Evolutionary conservation across 1,140 invertebrate genomes (phyloP).

Genomic region (Heliconius melpomene): DNA sequence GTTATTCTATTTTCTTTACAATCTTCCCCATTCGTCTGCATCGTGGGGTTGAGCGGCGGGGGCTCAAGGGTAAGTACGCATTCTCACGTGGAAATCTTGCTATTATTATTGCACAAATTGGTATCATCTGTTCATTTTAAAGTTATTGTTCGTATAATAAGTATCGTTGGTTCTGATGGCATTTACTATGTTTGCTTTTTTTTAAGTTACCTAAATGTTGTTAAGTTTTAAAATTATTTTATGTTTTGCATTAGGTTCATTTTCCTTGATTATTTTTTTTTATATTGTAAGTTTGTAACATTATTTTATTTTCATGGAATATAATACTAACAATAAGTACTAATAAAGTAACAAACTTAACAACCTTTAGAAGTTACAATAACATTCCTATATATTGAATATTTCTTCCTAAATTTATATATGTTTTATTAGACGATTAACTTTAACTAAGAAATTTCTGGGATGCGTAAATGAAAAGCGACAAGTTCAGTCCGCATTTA

Average conservation of each 20-base stretch:
- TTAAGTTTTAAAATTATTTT: neutral
- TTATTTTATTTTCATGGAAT: neutral
- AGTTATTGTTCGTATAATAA: neutral
- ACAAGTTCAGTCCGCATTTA: slow-evolving; percentile 17
- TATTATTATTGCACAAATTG: slow-evolving; percentile 40
- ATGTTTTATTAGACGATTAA: neutral
- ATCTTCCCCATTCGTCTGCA: slow-evolving; percentile 40
- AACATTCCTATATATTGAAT: too few relatives aligned
- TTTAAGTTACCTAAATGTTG: too few relatives aligned
- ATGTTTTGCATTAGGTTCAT: neutral
- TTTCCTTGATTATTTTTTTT: too few relatives aligned
- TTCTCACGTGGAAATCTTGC: slow-evolving; percentile 44
- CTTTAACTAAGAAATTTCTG: neutral
- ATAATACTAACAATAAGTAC: too few relatives aligned
- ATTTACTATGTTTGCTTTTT: too few relatives aligned
- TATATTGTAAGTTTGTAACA: too few relatives aligned
- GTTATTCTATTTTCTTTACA: slow-evolving; percentile 50
- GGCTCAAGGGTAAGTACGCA: slow-evolving; percentile 40
- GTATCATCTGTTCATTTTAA: slow-evolving; percentile 18
- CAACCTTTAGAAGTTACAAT: too few relatives aligned
- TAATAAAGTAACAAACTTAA: too few relatives aligned
- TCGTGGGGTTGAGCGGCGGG: slow-evolving; percentile 43
- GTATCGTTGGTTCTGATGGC: neutral
- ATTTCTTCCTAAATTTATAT: neutral
- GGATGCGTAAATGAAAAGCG: slow-evolving; percentile 2